Base-by-base conservation (phyloP, 2,113 vertebrate species). In the Pelecanoides urinatrix region DNA sequence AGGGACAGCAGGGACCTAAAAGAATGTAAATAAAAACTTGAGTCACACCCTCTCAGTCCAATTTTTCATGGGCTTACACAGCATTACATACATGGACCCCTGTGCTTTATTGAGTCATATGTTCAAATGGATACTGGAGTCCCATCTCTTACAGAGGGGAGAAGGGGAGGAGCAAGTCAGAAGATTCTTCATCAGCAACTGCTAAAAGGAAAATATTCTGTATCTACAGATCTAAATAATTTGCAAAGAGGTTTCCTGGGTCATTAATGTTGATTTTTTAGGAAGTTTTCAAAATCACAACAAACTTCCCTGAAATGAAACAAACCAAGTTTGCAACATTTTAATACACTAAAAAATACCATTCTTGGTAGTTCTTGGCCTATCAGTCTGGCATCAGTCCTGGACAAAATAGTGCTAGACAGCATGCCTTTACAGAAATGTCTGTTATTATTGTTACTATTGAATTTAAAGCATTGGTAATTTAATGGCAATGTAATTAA, bases 11-110 rank as follows among this genome's bases (percentile, higher is more conserved):
- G 23, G 16, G 27, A 4, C 13, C 36, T 88, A 26, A n/a, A 73
- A 61, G 6, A 61, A 49, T 72, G 45, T 17, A 23, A 65, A 42
- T 34, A 61, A 61, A 50, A 61, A 40, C 4, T 18, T 1, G 0
- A 58, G 1, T 61, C 26, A 40, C 2, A 16, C 8, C 8, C 6
- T 6, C 12, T 66, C 45, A 34, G 27, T 65, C 49, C 36, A 40
- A 3, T 87, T 73, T 77, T 25, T 73, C 22, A 8, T 65, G 53
- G 36, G 4, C 25, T 88, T 19, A 30, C n/a, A 40, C 10, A 61
- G 52, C 7, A 10, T 45, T 45, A 34, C 0, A 0, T 72, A 16
- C 17, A 16, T 7, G 16, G 13, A 50, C 5, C 7, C 7, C 13
- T 38, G 21, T 79, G 27, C 38, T 82, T 71, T 86, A 40, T 1